Evolutionary conservation across 2,113 vertebrate species (phyloP).

Genomic region (Heterotilapia buettikoferi): DNA sequence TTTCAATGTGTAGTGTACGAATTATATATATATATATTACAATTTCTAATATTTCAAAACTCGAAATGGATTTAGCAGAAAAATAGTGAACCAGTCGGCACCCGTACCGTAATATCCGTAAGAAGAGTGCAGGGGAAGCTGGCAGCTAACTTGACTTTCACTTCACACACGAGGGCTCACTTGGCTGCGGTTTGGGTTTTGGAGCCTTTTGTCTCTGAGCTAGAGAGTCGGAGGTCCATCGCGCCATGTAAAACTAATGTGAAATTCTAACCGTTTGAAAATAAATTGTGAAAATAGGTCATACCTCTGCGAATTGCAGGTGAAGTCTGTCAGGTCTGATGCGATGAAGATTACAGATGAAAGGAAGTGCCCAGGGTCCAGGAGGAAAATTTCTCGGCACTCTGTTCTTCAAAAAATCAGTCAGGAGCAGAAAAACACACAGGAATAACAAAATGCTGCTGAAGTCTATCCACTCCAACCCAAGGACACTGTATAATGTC

Average conservation of each 20-base stretch:
- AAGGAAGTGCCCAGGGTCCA: slow-evolving; percentile 22
- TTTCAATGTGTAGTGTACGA: no score
- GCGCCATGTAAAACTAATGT: not conserved
- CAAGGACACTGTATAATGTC: not conserved
- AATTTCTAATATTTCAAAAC: no score
- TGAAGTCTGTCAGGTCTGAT: not conserved
- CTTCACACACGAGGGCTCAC: not conserved
- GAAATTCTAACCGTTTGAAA: not conserved
- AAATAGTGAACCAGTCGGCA: no score
- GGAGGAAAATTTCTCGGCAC: slow-evolving; percentile 68
- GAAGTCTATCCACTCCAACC: slow-evolving; percentile 27
- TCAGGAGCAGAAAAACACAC: slow-evolving; percentile 58
- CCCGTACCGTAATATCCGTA: not conserved
- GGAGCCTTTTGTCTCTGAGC: not conserved
- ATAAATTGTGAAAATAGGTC: not conserved
- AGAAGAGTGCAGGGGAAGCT: not conserved
- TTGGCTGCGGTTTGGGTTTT: not conserved
- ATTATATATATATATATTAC: no score
- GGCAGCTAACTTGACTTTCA: not conserved
- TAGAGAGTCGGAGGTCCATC: not conserved
- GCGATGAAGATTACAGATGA: not conserved
- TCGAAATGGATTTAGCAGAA: no score
- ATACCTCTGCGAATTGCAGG: not conserved
- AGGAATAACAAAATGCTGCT: slow-evolving; percentile 51
- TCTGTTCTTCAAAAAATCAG: slow-evolving; percentile 49